A percentile compares a stretch with the other conserved stretches of the same genome.
Evolutionary conservation across 92 coral and sea anemone genomes (phyloP).

Genomic region (Palythoa caribaeorum): DNA sequence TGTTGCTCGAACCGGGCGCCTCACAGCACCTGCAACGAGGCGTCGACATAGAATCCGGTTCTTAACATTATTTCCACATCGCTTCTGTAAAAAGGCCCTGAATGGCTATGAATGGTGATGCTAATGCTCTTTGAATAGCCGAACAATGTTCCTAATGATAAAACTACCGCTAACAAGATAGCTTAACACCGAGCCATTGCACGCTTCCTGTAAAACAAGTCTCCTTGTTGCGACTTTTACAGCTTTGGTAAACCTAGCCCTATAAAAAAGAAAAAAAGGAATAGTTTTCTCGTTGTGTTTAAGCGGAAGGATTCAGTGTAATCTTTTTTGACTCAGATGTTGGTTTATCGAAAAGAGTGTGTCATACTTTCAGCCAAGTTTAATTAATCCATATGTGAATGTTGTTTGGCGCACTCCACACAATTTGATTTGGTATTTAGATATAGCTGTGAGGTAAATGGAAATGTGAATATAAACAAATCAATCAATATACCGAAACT

Average conservation of each 20-base stretch:
- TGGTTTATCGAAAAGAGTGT: conserved; percentile 12
- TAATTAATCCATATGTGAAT: conserved; percentile 77
- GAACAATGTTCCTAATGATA: conserved; percentile 82
- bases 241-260: conserved; percentile 57
- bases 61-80: conserved; percentile 71
- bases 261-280: conserved; percentile 1
- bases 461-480: conserved; percentile 66
- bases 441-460: conserved; percentile 76
- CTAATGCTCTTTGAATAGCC: conserved; percentile 74
- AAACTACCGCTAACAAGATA: conserved; percentile 79
- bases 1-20: conserved; percentile 63
- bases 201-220: conserved; percentile 67
- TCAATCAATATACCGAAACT: conserved; percentile 62
- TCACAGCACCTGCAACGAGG: conserved; percentile 77
- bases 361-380: conserved; percentile 29
- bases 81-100: conserved; percentile 63
- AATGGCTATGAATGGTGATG: conserved; percentile 58
- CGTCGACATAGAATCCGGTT: conserved; percentile 70
- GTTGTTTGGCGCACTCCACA: conserved; percentile 59
- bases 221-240: conserved; percentile 37
- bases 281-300: conserved; percentile 25
- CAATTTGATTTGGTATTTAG: conserved; percentile 84
- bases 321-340: conserved; percentile 12
- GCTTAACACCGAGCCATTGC: conserved; percentile 64
- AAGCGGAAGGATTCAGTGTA: conserved; percentile 32